Conservation (phyloP, 1,140 invertebrate species). For the Choristoneura fumiferana region DNA sequence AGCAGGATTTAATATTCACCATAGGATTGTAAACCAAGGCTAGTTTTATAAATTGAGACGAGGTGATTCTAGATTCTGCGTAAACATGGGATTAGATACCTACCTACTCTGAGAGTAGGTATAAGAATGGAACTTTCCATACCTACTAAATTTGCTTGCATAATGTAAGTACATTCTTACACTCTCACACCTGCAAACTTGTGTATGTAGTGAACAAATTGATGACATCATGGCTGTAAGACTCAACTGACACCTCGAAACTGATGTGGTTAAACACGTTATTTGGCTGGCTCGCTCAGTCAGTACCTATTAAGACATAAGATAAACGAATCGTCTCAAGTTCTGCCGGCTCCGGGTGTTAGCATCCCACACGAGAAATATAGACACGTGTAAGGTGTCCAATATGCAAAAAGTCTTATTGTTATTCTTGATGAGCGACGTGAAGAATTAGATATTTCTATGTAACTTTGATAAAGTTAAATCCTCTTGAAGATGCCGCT, state of each 20-base stretch:
- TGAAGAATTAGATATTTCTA: too few species aligned
- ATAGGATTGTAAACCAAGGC: constrained; percentile 32
- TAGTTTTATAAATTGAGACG: constrained; percentile 35
- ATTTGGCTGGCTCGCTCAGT: neutral
- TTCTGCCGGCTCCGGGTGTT: neutral
- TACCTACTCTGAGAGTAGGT: too few species aligned
- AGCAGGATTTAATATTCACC: constrained; percentile 38
- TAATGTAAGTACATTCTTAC: constrained; percentile 5
- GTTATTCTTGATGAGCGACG: too few species aligned
- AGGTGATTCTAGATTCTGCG: constrained; percentile 27
- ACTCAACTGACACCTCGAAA: too few species aligned
- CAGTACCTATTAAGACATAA: too few species aligned
- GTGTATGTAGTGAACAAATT: neutral
- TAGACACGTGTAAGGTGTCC: neutral
- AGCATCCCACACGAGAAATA: neutral
- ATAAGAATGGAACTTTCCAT: constrained; percentile 51
- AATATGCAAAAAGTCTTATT: too few species aligned
- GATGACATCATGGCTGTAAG: constrained; percentile 15
- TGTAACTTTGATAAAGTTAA: too few species aligned
- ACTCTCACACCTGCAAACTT: neutral
- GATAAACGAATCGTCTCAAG: too few species aligned
- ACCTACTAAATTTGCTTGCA: constrained; percentile 27
- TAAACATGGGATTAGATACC: constrained; percentile 26
- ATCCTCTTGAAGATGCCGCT: too few species aligned
- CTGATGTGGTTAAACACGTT: constrained; percentile 7